These are phyloP conservation scores for Pardalotus punctatus DNA, from an alignment of 2,113 vertebrate genomes.

Conservation along the genomic window DNA sequence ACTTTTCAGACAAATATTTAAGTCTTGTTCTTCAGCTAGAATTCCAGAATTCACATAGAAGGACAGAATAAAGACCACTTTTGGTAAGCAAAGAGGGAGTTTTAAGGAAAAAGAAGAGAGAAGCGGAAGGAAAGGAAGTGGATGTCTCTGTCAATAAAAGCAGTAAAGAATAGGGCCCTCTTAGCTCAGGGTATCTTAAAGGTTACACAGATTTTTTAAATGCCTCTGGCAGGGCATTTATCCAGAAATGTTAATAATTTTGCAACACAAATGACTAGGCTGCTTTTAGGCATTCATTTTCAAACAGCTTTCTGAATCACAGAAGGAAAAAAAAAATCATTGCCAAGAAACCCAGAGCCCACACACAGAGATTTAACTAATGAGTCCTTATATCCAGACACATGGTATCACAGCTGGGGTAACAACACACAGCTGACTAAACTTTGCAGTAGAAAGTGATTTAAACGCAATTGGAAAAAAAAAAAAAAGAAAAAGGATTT, in stretches of 20 bases:
- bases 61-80: not conserved
- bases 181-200: not conserved
- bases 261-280: not conserved
- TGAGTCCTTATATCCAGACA: not conserved
- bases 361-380: not conserved
- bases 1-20: not conserved
- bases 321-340: no score
- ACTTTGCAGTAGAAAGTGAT: not conserved
- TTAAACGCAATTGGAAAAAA: not conserved
- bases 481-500: not conserved
- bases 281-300: not conserved
- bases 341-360: not conserved
- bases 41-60: not conserved
- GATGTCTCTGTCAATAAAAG: not conserved
- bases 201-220: not conserved
- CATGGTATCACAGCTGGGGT: not conserved
- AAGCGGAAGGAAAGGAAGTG: not conserved
- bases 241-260: not conserved
- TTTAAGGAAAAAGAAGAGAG: not conserved
- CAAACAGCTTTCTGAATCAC: not conserved
- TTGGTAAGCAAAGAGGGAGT: not conserved
- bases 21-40: not conserved
- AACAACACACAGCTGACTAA: not conserved
- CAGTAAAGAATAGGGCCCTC: not conserved
- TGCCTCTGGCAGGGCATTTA: not conserved